Percentiles rank a stretch among this genome's conserved stretches.
Conservation (phyloP, 2,888 invertebrate genomes). For the Apamea epomidion region DNA sequence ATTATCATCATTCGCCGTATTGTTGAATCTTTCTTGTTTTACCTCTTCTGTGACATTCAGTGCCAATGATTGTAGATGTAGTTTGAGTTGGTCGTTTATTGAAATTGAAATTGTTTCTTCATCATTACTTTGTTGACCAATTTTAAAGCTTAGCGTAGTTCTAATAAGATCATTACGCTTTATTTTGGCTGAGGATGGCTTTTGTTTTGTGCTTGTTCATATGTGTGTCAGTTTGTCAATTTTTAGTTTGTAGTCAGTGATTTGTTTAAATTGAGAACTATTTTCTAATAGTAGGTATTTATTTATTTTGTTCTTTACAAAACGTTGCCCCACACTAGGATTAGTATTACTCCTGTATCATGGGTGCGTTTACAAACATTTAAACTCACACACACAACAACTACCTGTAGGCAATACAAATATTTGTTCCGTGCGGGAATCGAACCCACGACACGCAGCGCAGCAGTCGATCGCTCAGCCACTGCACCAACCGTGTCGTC, state of each 20-base stretch:
- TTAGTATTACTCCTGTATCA: no score
- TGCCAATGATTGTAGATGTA: background rate
- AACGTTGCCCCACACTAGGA: no score
- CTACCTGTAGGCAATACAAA: no score
- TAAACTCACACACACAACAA: no score
- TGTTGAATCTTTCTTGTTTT: no score
- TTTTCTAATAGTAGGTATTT: background rate
- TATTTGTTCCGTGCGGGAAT: no score
- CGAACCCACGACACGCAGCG: no score
- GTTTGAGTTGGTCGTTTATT: background rate
- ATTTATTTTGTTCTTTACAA: no score
- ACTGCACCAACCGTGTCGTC: no score
- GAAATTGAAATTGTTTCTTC: background rate
- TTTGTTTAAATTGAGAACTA: conserved; percentile 9
- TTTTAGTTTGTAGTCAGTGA: conserved; percentile 1
- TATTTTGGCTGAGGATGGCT: background rate
- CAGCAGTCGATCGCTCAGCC: no score
- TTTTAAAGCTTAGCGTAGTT: background rate
- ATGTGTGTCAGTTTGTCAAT: background rate
- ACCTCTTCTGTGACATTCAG: background rate
- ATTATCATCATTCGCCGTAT: background rate
- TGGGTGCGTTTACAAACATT: no score
- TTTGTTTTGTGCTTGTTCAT: background rate
- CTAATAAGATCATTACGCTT: background rate
- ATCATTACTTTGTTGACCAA: background rate